phyloP scores from a whole-genome alignment of 1,140 invertebrate species.

The Sinonovacula constricta region DNA sequence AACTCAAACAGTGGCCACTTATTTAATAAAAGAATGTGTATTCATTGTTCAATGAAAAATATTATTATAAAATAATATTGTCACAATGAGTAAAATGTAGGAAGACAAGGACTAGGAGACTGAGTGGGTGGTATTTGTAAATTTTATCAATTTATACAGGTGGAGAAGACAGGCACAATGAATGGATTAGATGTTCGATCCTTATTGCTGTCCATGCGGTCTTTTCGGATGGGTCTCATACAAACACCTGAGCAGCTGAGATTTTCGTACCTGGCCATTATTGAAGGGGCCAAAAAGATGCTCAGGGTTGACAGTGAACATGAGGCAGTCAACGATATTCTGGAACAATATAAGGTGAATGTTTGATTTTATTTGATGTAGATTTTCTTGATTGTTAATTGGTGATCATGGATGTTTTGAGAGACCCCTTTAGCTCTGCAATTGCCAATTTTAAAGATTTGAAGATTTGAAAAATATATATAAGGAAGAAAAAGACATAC shows the following conservation, averaged over 20 bases:
- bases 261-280: constrained; percentile 97
- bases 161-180: constrained; percentile 84
- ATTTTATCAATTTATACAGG: constrained; percentile 80
- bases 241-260: constrained; percentile 96
- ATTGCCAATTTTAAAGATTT: not conserved
- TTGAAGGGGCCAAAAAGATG: constrained; percentile 80
- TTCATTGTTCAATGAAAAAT: too few species aligned
- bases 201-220: constrained; percentile 90
- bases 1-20: too few species aligned
- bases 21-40: too few species aligned
- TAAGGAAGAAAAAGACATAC: too few species aligned
- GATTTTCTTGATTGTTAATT: not conserved
- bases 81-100: not conserved
- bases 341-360: constrained; percentile 10
- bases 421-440: not conserved
- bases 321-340: constrained; percentile 8
- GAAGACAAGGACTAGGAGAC: too few species aligned
- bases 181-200: constrained; percentile 64
- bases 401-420: not conserved
- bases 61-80: too few species aligned
- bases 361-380: not conserved
- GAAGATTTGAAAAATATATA: not conserved
- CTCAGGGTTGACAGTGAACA: constrained; percentile 34
- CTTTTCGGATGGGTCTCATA: constrained; percentile 95
- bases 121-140: too few species aligned